These are phyloP conservation scores for Parnassius apollo DNA, from an alignment of 2,888 invertebrate genomes.

Conservation along the genomic window DNA sequence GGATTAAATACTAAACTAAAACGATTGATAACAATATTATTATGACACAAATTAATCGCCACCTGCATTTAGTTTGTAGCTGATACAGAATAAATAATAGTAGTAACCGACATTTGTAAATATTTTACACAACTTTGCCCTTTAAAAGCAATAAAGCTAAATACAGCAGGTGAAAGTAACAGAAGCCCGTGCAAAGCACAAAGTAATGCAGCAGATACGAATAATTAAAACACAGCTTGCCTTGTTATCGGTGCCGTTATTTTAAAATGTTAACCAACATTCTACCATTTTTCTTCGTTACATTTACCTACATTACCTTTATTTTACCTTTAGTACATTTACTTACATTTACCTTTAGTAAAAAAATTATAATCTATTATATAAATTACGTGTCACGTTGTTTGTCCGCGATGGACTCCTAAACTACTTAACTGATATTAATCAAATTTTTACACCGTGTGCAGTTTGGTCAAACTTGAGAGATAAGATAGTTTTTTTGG, in stretches of 20 bases:
- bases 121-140: constrained; percentile 7
- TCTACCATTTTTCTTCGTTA: not conserved
- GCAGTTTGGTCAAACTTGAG: no score
- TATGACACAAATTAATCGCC: no score
- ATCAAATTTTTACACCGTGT: no score
- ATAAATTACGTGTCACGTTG: not conserved
- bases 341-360: not conserved
- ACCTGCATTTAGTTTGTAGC: no score
- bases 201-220: constrained; percentile 24
- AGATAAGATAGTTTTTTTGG: no score
- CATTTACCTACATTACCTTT: no score
- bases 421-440: no score
- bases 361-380: not conserved
- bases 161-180: constrained; percentile 26
- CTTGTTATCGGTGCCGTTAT: constrained; percentile 2
- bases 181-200: constrained; percentile 13
- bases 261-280: not conserved
- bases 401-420: not conserved
- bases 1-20: no score
- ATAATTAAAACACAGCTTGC: constrained; percentile 26
- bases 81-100: no score
- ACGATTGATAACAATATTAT: no score
- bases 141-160: constrained; percentile 19
- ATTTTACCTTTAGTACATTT: no score
- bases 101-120: not conserved